phyloP scores from a whole-genome alignment of 2,888 invertebrate genomes.

The Hoplodrina blanda region DNA sequence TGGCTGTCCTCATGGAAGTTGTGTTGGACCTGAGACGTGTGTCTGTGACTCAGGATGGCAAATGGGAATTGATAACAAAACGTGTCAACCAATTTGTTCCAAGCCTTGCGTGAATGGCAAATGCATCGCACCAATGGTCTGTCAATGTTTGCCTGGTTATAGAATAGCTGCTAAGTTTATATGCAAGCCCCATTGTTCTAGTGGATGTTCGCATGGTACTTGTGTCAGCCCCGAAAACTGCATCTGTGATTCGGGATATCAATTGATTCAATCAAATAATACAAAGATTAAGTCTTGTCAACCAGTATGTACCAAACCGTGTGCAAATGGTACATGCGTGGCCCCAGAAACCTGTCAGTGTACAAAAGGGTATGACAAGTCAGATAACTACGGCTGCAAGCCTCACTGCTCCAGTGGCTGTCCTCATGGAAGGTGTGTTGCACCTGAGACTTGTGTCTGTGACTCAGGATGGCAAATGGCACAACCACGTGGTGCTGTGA shows the following conservation, averaged over 20 bases:
- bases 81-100: conserved; percentile 42
- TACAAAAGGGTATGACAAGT: no score
- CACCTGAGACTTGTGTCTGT: conserved; percentile 40
- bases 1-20: conserved; percentile 41
- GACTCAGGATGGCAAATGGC: conserved; percentile 31
- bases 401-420: conserved; percentile 40
- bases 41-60: conserved; percentile 39
- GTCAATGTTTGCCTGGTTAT: conserved; percentile 33
- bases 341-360: no score
- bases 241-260: conserved; percentile 30
- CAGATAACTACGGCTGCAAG: no score
- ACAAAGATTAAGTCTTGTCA: conserved; percentile 1
- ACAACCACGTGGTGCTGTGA: not conserved
- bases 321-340: not conserved
- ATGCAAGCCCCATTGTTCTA: conserved; percentile 42
- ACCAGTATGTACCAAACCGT: conserved; percentile 43
- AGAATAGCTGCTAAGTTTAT: not conserved
- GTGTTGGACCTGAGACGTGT: conserved; percentile 43
- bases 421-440: conserved; percentile 34
- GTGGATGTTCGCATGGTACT: conserved; percentile 34
- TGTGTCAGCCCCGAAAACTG: conserved; percentile 43
- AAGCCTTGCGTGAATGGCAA: conserved; percentile 21
- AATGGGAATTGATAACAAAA: not conserved
- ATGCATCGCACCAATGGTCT: conserved; percentile 43
- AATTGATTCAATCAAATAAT: not conserved